Base-by-base conservation (phyloP, 2,888 invertebrate genomes). In the Phragmatobia fuliginosa region DNA sequence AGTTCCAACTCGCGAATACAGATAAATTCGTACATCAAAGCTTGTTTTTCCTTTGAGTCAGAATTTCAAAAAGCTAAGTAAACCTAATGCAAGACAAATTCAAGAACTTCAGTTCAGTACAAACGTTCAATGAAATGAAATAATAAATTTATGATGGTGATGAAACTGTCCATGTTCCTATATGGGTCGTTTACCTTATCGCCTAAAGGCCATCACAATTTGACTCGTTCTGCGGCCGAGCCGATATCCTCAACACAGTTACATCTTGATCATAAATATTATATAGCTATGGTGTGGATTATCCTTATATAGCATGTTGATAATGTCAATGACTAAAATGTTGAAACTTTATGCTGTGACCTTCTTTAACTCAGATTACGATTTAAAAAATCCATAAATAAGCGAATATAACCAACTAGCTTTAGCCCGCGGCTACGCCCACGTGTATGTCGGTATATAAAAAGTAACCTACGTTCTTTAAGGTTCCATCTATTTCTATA, bases 161-260 rank as follows among this genome's bases (percentile, higher is more conserved):
- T 56, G 11, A 56, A 6, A 56, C 16, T 56, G 16, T 56, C 6
- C 28, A 56, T 2, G 28, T 56, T 1, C 2, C 49, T 14, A 14
- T 31, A 31, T 60, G 59, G 59, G n/a, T 66, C 7, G 21, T 61
- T 62, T 63, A 45, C 58, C 62, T 68, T 33, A 58, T 14, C 31
- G 33, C 28, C 0, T 60, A 49, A 36, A 49, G 66, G 66, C 45
- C 59, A 66, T 25, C 36, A 58, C 18, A 36, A 36, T 16, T n/a
- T 25, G 36, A 38, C 16, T 18, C 52, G 11, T 18, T 49, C 49
- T 36, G 60, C 21, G 32, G 52, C n/a, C n/a, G 41, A 70, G 63
- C 16, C 18, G 67, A 73, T 73, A 77, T 80, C 81, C 80, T 81
- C 75, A 77, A 75, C 79, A 79, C 71, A 75, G 49, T 73, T 78